phyloP scores from a whole-genome alignment of 2,797 vertebrate species.

The Tokudaia tokunoshimensis region DNA sequence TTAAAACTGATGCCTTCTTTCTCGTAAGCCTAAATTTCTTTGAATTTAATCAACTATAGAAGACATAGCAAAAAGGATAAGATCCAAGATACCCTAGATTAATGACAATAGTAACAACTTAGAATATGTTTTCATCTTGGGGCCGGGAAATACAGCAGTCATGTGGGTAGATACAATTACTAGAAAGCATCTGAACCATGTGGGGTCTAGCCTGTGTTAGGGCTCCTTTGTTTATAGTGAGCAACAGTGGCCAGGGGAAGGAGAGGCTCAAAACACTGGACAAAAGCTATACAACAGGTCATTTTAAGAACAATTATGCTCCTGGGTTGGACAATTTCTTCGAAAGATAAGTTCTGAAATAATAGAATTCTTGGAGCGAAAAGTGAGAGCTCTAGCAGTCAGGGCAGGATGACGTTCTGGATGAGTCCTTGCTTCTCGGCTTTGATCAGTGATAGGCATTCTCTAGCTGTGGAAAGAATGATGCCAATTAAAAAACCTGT shows the following conservation, averaged over 20 bases:
- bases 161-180: neutral
- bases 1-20: neutral
- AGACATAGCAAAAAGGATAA: neutral
- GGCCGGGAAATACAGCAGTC: neutral
- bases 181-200: neutral
- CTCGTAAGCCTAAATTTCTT: neutral
- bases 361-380: neutral
- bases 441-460: neutral
- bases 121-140: neutral
- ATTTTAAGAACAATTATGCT: neutral
- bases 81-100: neutral
- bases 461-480: neutral
- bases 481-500: neutral
- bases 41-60: slow-evolving; percentile 23
- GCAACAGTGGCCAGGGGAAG: neutral
- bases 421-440: neutral
- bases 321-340: neutral
- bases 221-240: neutral
- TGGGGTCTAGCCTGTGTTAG: neutral
- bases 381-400: neutral
- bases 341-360: neutral
- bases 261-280: neutral
- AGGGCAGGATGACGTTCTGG: neutral
- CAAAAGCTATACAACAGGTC: neutral
- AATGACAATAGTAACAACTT: neutral